Evolutionary conservation across 2,113 vertebrate genomes (phyloP), one percentile per base, ranked within the genome.

Genomic region (Passer montanus): DNA sequence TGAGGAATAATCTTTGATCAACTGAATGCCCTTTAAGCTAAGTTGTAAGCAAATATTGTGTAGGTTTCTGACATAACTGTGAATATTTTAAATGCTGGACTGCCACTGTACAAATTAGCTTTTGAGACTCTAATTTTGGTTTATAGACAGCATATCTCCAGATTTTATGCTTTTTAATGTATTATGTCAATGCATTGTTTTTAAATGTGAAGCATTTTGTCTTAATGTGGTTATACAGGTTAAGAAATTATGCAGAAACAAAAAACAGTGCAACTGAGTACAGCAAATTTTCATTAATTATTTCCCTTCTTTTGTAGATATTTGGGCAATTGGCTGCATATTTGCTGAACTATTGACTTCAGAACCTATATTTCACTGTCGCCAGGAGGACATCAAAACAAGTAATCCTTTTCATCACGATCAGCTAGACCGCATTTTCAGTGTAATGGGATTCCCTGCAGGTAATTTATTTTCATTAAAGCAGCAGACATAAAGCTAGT

Each of bases 271-370:
- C 52, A 73, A 56, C 37, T 53, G 91, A 87, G 60, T 89, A 49
- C n/a, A 87, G 60, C 83, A 68, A 89, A 77, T 89, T 44, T 93
- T 28, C 91, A 73, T 37, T 41, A 95, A 53, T 63, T 91, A 56
- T 88, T 15, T 46, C 86, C 63, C 60, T 87, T 93, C 59, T 76
- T 96, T 93, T 39, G 24, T 97, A 99, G 99, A 99, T 97, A 99
- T 99, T 94, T 99, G 99, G 99, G 99, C 99, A n/a, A 99, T 99
- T 67, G 99, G 99, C 95, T 99, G 99, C 96, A 99, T 99, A 98
- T 99, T 99, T 97, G 99, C 99, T 12, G 99, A 99, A 97, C 97
- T 99, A 49, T 98, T 99, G 96, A 99, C 99, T 79, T 99, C 99
- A 2, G 99, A 99, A 97, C 99, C 99, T 59, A 99, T 99, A 96